Evolutionary conservation across 2,888 invertebrate species (phyloP), one percentile per base, ranked within the genome.

Genomic region (Leptopilina syphax): DNA sequence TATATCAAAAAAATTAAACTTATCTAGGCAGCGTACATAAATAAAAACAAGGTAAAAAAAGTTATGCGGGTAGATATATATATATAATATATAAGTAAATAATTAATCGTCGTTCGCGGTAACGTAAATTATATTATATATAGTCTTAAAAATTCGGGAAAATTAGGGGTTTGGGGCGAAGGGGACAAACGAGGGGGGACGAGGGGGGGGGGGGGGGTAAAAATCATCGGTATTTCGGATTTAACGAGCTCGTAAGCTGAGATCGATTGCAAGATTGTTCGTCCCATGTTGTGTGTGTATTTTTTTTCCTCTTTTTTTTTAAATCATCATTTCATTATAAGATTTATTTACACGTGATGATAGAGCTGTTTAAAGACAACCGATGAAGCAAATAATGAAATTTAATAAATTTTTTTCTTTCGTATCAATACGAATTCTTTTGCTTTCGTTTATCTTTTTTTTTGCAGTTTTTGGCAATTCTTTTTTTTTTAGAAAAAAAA

Each of bases 331-430:
- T 84, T 85, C 84, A 82, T 86, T 63, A 86, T 84, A 86, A 84
- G 84, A 84, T 84, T 85, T 82, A 85, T 83, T 84, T 84, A 86
- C 85, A 86, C 81, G 85, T 83, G 82, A 81, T 83, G 82, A 81
- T 84, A 85, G 86, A 86, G 85, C 86, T 85, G 85, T 84, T 83
- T 44, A 82, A 81, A 82, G 84, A 85, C 34, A 34, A 34, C 84
- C 34, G 3, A 54, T 73, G 57, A 27, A 57, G 24, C 34, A 57
- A 12, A 54, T 70, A 10, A 13, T 27, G 7, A 34, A 34, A 73
- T 73, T 57, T 57, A 8, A 50, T 50, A 12, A 3, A 50, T 50
- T 9, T 3, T 24, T 24, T 63, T 18, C 18, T 24, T 63, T 18
- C 63, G 24, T 63, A 18, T 24, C 24, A 8, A 63, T 24, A 50